Percentiles rank a stretch among this genome's conserved stretches.
phyloP scores from a whole-genome alignment of 2,797 vertebrate species.

The Diceros bicornis region DNA sequence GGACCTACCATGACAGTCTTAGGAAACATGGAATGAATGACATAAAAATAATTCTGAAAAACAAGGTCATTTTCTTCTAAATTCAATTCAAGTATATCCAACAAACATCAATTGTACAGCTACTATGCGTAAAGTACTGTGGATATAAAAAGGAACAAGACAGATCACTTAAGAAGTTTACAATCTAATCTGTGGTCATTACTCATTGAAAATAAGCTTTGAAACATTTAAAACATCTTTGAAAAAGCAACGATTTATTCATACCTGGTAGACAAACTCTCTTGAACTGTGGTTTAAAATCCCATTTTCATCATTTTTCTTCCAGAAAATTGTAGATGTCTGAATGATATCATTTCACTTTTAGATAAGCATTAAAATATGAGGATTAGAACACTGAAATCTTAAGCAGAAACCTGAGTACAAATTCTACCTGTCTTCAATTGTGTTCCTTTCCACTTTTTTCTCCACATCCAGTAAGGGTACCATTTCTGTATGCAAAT shows the following conservation, averaged over 20 bases:
- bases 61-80: background rate
- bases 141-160: background rate
- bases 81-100: background rate
- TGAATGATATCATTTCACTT: background rate
- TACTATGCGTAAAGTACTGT: background rate
- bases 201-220: background rate
- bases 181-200: background rate
- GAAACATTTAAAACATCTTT: slow-evolving; percentile 13
- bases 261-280: background rate
- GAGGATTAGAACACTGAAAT: background rate
- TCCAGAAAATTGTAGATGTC: background rate
- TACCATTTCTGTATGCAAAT: background rate
- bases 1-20: slow-evolving; percentile 47
- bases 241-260: background rate
- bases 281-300: background rate
- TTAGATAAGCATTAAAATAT: background rate
- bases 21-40: slow-evolving; percentile 24
- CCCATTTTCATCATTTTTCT: background rate
- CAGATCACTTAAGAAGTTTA: background rate
- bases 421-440: background rate
- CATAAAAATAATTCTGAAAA: slow-evolving; percentile 28
- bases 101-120: background rate
- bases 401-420: background rate
- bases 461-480: background rate
- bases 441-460: background rate